Percentiles rank a stretch among this genome's conserved stretches.
Conservation (phyloP, 2,888 invertebrate genomes). For the Hemaris fuciformis region DNA sequence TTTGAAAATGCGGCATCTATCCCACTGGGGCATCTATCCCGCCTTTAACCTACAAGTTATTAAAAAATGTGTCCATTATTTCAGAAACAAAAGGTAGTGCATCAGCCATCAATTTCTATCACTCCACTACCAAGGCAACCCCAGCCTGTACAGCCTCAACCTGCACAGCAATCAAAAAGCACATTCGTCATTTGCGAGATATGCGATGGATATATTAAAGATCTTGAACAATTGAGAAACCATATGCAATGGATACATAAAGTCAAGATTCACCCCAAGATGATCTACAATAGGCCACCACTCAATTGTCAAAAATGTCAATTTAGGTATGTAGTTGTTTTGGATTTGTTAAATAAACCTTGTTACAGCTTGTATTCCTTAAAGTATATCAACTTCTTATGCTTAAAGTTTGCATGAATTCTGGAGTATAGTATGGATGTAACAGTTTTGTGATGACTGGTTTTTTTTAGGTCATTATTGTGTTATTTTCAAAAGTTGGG, state of each 20-base stretch:
- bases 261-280: constrained; percentile 97
- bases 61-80: constrained; percentile 21
- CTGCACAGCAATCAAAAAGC: constrained; percentile 80
- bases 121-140: constrained; percentile 88
- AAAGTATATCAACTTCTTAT: too few species aligned
- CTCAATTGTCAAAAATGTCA: constrained; percentile 98
- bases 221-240: constrained; percentile 94
- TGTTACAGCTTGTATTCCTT: too few species aligned
- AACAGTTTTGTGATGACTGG: too few species aligned
- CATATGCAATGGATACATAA: constrained; percentile 99
- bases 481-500: too few species aligned
- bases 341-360: too few species aligned
- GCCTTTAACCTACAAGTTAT: too few species aligned
- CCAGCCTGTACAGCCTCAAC: constrained; percentile 57
- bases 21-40: too few species aligned
- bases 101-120: constrained; percentile 94
- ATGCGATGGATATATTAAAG: constrained; percentile 98
- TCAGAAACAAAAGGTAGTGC: constrained; percentile 55
- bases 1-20: too few species aligned
- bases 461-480: too few species aligned
- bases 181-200: constrained; percentile 97
- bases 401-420: too few species aligned
- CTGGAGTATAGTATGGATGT: too few species aligned
- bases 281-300: constrained; percentile 96
- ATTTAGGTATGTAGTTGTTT: constrained; percentile 74